A percentile compares a stretch with the other conserved stretches of the same genome.
Conservation (phyloP, 2,113 vertebrate genomes). For the Camelus bactrianus region DNA sequence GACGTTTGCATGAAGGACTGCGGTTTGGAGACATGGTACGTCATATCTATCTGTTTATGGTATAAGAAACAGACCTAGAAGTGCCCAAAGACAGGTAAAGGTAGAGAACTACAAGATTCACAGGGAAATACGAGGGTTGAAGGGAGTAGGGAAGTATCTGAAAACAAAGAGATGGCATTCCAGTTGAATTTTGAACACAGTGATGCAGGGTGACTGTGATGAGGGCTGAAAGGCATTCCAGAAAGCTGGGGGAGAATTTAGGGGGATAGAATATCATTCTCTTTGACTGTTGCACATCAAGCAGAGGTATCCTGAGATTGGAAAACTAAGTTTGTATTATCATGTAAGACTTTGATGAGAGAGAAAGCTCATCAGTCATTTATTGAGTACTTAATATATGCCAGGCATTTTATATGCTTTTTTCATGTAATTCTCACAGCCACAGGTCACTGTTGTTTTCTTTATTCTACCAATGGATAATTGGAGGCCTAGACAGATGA, state of each 20-base stretch:
- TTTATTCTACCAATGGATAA: background rate
- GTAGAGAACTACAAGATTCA: background rate
- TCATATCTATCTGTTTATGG: background rate
- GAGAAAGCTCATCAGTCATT: background rate
- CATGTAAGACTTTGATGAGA: background rate
- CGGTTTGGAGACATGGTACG: background rate
- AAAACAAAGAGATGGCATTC: background rate
- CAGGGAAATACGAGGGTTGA: background rate
- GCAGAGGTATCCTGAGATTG: background rate
- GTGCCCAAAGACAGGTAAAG: background rate
- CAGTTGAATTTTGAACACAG: background rate
- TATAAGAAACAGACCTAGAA: background rate
- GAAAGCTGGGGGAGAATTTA: background rate
- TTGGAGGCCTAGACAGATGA: background rate
- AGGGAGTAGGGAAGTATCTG: background rate
- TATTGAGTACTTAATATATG: background rate
- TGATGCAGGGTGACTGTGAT: no score
- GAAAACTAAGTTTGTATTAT: background rate
- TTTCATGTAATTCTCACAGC: slow-evolving; percentile 10
- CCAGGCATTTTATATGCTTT: background rate
- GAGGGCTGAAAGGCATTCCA: background rate
- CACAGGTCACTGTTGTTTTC: background rate
- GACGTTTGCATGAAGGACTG: background rate
- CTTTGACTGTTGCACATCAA: background rate
- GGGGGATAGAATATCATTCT: background rate